Conservation (phyloP, 2,888 invertebrate species). For the Smittia aterrima region DNA sequence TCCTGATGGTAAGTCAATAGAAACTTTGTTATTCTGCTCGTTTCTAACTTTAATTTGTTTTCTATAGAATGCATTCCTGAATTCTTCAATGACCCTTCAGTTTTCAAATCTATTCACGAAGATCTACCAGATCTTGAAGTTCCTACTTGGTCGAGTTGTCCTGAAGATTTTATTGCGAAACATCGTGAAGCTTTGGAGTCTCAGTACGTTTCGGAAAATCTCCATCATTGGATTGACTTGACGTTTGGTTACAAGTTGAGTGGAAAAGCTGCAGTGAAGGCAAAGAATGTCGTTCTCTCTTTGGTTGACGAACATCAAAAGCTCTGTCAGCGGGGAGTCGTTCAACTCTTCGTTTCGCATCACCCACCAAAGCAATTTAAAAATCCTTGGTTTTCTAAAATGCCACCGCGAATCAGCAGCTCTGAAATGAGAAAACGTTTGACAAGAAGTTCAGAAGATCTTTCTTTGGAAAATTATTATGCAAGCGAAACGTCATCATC, state of each 20-base stretch:
- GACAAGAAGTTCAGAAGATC: conserved; percentile 51
- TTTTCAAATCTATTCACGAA: conserved; percentile 92
- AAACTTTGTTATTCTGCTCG: too few relatives aligned
- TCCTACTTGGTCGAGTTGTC: conserved; percentile 84
- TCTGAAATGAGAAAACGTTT: conserved; percentile 48
- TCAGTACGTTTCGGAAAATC: conserved; percentile 80
- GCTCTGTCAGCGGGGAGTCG: conserved; percentile 79
- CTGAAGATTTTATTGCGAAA: conserved; percentile 87
- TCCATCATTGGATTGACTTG: conserved; percentile 98
- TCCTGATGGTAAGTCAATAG: conserved; percentile 76
- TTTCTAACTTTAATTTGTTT: not conserved
- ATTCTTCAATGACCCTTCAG: conserved; percentile 88
- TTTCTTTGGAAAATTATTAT: conserved; percentile 44
- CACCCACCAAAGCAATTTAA: conserved; percentile 76
- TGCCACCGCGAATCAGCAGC: conserved; percentile 59
- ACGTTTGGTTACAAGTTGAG: conserved; percentile 86
- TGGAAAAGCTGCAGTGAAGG: conserved; percentile 86
- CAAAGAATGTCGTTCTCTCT: conserved; percentile 93
- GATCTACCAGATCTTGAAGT: conserved; percentile 91
- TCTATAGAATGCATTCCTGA: conserved; percentile 90
- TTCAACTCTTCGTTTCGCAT: conserved; percentile 83
- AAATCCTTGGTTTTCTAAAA: conserved; percentile 61
- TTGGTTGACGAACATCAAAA: conserved; percentile 85
- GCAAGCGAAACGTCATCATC: not conserved
- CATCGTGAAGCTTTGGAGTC: conserved; percentile 91